These are phyloP conservation scores for Colistium nudipinnis DNA, from an alignment of 2,113 vertebrate species.

Conservation along the genomic window DNA sequence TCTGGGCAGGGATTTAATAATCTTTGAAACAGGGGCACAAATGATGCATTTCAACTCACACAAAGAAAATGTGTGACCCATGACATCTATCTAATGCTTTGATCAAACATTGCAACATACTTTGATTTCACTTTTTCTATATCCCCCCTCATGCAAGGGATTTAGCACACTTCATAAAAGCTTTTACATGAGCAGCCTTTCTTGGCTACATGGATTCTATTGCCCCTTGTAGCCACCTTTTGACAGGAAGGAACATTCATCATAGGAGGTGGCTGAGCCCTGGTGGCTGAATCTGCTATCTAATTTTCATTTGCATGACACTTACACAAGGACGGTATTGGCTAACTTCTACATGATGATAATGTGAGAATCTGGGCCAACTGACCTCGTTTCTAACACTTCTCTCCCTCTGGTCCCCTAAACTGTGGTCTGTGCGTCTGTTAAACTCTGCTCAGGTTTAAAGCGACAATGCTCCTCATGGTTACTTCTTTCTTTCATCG, in stretches of 20 bases:
- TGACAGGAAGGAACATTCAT: no score
- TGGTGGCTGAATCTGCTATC: neutral
- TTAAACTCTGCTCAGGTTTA: slow-evolving; percentile 23
- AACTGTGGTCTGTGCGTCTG: slow-evolving; percentile 6
- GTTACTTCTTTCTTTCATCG: neutral
- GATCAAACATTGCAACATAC: neutral
- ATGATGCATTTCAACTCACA: neutral
- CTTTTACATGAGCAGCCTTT: slow-evolving; percentile 13
- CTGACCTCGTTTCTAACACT: slow-evolving; percentile 44
- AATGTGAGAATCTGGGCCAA: slow-evolving; percentile 34
- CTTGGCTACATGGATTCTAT: neutral
- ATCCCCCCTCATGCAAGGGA: neutral
- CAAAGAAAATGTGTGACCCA: slow-evolving; percentile 1
- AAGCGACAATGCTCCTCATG: slow-evolving; percentile 23
- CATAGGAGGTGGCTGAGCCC: no score
- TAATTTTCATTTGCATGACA: neutral
- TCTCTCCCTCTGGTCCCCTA: slow-evolving; percentile 14
- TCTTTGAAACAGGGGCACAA: neutral
- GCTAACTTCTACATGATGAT: slow-evolving; percentile 11
- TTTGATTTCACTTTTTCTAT: neutral
- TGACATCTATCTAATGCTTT: slow-evolving; percentile 1
- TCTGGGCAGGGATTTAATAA: neutral
- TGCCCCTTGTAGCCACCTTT: neutral
- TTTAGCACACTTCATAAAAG: slow-evolving; percentile 3
- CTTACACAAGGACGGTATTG: neutral